Evolutionary conservation across 2,888 invertebrate genomes (phyloP), one percentile per base, ranked within the genome.

Genomic region (Cephus sareptanus): DNA sequence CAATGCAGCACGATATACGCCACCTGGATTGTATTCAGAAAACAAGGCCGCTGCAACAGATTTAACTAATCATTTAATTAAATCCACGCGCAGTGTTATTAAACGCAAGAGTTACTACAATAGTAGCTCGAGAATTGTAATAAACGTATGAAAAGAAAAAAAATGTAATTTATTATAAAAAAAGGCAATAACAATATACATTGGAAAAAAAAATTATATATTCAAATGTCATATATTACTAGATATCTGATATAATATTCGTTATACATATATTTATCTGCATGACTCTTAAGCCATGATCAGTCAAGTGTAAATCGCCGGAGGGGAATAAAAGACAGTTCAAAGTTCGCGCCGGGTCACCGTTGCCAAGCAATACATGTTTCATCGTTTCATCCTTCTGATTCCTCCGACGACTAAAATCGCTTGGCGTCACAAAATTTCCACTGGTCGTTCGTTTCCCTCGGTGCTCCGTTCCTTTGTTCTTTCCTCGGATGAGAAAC

Each of bases 361-460:
- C 75, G 73, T 68, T 71, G 79, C 73, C 80, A 77, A 76, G 78
- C 75, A 76, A 68, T 37, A 40, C 73, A 33, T 31, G 71, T 34
- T 31, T 31, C 71, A 33, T 71, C 71, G 71, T 71, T 71, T 33
- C 33, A 33, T 56, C 56, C 23, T 23, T 56, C 56, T 56, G 37
- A 35, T 73, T 76, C 69, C 23, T 34, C 23, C 6, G 77, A 11
- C 23, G 23, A 75, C 31, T 35, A 12, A 34, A 68, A 69, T 71
- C 30, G 75, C 75, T 79, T 82, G 81, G 81, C 82, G 83, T 84
- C 82, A 81, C 79, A 76, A 84, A 84, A 85, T 85, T 85, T 85
- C 85, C 83, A 85, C 80, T 84, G 75, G 56, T 23, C 23, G 23
- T 40, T 56, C 40, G 40, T 40, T 40, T 23, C 6, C 40, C 40